A percentile compares a stretch with the other conserved stretches of the same genome.
Conservation (phyloP, 1,140 invertebrate genomes). For the Nephotettix cincticeps region DNA sequence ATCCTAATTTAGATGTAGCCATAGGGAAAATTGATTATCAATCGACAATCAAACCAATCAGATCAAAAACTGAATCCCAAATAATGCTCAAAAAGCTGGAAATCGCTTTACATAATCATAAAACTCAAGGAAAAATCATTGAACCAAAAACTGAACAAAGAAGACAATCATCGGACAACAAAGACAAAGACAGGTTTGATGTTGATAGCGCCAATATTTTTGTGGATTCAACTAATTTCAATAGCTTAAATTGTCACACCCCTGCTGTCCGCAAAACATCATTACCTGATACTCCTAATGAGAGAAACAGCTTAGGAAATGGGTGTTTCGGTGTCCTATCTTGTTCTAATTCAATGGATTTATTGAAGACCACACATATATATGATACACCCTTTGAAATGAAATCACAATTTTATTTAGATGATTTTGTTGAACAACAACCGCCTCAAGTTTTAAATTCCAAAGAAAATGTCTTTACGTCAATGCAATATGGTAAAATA, state of each 20-base stretch:
- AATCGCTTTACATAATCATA: constrained; percentile 21
- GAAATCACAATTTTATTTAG: constrained; percentile 10
- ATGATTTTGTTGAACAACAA: neutral
- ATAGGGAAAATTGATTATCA: neutral
- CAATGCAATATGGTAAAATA: neutral
- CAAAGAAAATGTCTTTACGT: no score
- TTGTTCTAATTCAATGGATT: constrained; percentile 20
- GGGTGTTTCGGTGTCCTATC: constrained; percentile 18
- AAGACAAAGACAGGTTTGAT: neutral
- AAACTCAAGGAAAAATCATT: neutral
- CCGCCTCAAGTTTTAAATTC: no score
- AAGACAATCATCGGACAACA: no score
- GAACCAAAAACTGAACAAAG: constrained; percentile 11
- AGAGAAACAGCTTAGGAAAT: neutral
- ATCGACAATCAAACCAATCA: constrained; percentile 3
- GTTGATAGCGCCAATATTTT: no score
- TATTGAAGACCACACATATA: neutral
- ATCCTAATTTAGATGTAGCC: constrained; percentile 17
- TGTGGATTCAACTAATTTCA: no score
- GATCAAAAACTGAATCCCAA: constrained; percentile 41
- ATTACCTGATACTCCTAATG: neutral
- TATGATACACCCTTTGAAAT: constrained; percentile 22
- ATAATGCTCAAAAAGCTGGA: constrained; percentile 41
- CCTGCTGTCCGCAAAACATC: neutral
- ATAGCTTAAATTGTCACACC: no score